Conservation (phyloP, 2,888 invertebrate genomes). For the Cataglyphis rosenhaueri region DNA sequence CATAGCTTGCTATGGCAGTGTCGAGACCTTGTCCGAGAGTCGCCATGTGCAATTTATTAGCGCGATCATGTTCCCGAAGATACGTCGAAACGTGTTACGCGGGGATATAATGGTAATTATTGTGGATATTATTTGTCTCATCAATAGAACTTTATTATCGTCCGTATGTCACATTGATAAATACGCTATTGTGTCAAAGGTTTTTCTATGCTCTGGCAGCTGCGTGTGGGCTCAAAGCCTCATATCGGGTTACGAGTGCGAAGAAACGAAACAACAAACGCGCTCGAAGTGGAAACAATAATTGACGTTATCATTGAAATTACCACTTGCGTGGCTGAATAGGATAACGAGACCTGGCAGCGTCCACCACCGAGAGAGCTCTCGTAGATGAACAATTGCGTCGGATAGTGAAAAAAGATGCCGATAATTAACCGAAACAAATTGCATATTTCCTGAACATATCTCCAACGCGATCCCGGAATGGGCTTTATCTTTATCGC, state of each 20-base stretch:
- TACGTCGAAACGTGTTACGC: not conserved
- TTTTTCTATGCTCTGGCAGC: slow-evolving; percentile 16
- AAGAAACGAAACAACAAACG: not conserved
- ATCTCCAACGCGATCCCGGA: not conserved
- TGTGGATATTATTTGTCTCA: not conserved
- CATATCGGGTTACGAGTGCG: slow-evolving; percentile 4
- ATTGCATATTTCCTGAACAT: slow-evolving; percentile 16
- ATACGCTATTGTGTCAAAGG: slow-evolving; percentile 20
- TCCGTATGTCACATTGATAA: slow-evolving; percentile 4
- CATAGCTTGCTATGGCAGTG: slow-evolving; percentile 35
- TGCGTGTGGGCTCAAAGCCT: not conserved
- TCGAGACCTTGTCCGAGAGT: slow-evolving; percentile 62
- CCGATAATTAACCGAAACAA: slow-evolving; percentile 9
- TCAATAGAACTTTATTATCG: slow-evolving; percentile 9
- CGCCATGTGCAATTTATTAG: slow-evolving; percentile 47
- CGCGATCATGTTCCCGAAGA: slow-evolving; percentile 12
- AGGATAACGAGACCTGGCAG: slow-evolving; percentile 16
- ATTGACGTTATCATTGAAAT: slow-evolving; percentile 43
- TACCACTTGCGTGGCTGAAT: slow-evolving; percentile 45
- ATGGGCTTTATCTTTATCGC: not conserved
- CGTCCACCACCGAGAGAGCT: slow-evolving; percentile 17
- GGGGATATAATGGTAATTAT: not conserved
- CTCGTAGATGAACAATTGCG: not conserved
- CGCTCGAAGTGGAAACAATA: slow-evolving; percentile 32
- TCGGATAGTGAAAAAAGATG: slow-evolving; percentile 9